These are phyloP conservation scores for Nymphalis io DNA, from an alignment of 1,140 invertebrate genomes.

Conservation along the genomic window DNA sequence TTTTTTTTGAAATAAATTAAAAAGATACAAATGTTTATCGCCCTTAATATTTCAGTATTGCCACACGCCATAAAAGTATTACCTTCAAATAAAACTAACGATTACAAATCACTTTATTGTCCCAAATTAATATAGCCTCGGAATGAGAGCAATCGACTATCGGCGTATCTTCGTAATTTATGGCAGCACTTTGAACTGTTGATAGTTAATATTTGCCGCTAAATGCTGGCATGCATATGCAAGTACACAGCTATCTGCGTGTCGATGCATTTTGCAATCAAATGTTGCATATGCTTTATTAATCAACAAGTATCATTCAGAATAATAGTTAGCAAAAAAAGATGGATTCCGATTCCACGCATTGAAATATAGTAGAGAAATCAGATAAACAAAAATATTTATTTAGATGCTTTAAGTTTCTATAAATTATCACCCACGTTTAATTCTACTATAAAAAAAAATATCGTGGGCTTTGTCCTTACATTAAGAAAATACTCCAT, in stretches of 20 bases:
- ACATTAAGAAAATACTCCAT: no score
- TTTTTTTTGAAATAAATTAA: no score
- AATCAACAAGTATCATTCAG: not conserved
- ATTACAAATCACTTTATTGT: constrained; percentile 30
- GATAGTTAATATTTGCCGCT: constrained; percentile 31
- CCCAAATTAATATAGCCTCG: constrained; percentile 37
- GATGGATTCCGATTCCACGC: no score
- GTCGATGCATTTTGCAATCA: constrained; percentile 18
- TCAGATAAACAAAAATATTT: no score
- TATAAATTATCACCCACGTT: no score
- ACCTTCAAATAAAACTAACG: not conserved
- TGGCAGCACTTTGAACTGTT: constrained; percentile 33
- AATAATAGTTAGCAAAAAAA: no score
- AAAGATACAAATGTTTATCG: no score
- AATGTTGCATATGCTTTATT: constrained; percentile 3
- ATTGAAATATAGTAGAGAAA: no score
- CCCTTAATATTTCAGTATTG: not conserved
- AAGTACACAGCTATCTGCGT: constrained; percentile 1
- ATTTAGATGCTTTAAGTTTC: no score
- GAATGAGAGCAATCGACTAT: constrained; percentile 37
- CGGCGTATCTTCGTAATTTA: constrained; percentile 35
- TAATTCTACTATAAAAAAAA: no score
- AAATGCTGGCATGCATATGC: constrained; percentile 11
- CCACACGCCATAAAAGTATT: not conserved
- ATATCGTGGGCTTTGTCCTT: no score